Evolutionary conservation across 2,888 invertebrate species (phyloP).

Genomic region (Agrilus biguttatus): DNA sequence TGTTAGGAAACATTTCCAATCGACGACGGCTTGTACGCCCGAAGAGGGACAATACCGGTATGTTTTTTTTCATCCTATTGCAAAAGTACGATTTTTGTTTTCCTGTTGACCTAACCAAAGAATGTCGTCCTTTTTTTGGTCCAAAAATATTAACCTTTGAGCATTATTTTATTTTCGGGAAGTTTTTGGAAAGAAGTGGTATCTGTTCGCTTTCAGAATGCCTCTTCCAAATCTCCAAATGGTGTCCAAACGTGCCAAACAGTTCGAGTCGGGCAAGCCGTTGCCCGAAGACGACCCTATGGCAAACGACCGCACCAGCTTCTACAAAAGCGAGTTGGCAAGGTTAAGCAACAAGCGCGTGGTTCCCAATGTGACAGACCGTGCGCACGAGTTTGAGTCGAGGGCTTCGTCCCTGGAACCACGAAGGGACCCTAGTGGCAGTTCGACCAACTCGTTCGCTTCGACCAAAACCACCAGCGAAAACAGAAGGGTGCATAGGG

Average conservation of each 20-base stretch:
- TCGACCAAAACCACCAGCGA: constrained; percentile 16
- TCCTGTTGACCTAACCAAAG: too few species aligned
- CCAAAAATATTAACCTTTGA: too few species aligned
- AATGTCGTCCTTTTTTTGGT: too few species aligned
- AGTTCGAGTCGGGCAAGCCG: constrained; percentile 54
- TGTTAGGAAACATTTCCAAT: too few species aligned
- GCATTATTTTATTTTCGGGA: constrained; percentile 5
- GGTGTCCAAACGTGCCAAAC: constrained; percentile 58
- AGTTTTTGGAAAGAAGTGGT: constrained; percentile 12
- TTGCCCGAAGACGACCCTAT: constrained; percentile 38
- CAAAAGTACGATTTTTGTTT: too few species aligned
- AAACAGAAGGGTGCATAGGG: constrained; percentile 28
- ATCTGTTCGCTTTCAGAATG: constrained; percentile 15
- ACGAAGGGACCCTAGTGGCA: constrained; percentile 19
- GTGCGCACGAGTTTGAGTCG: constrained; percentile 59
- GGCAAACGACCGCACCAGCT: constrained; percentile 46
- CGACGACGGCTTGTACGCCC: too few species aligned
- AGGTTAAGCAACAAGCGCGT: constrained; percentile 48
- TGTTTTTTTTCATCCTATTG: too few species aligned
- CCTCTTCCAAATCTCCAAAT: constrained; percentile 41
- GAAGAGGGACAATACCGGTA: too few species aligned
- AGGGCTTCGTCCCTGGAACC: constrained; percentile 28
- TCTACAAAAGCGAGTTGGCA: constrained; percentile 52
- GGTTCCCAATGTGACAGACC: constrained; percentile 59
- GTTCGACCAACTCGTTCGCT: constrained; percentile 13